Percentiles rank a stretch among this genome's conserved stretches.
Conservation (phyloP, 53 echinoderm and acorn worm species). For the Patiria pectinifera region DNA sequence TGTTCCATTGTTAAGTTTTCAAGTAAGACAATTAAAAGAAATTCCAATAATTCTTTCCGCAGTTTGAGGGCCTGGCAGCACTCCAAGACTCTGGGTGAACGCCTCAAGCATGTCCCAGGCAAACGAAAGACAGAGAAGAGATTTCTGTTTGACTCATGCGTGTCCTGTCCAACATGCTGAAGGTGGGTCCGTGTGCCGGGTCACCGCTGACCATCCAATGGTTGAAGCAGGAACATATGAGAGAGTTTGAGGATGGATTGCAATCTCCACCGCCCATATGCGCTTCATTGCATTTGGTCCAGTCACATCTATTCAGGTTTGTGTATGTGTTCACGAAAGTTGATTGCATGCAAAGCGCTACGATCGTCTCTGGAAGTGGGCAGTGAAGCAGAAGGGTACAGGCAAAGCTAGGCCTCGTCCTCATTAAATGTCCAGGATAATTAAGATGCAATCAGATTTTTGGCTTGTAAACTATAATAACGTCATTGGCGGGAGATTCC, state of each 20-base stretch:
- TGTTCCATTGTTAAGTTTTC: background rate
- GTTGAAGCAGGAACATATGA: slow-evolving; percentile 86
- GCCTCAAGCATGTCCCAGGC: slow-evolving; percentile 73
- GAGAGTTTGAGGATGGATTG: slow-evolving; percentile 76
- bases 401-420: too few relatives aligned
- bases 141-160: slow-evolving; percentile 79
- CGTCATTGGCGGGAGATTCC: too few relatives aligned
- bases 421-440: too few relatives aligned
- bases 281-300: slow-evolving; percentile 90
- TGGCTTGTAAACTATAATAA: too few relatives aligned
- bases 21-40: background rate
- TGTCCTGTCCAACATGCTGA: slow-evolving; percentile 89
- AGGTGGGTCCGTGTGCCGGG: slow-evolving; percentile 83
- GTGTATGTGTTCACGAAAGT: too few relatives aligned
- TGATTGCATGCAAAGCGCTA: too few relatives aligned
- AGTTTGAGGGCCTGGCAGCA: slow-evolving; percentile 99
- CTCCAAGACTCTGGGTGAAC: slow-evolving; percentile 78
- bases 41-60: background rate
- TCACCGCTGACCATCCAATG: slow-evolving; percentile 92
- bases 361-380: too few relatives aligned
- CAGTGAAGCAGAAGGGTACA: too few relatives aligned
- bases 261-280: slow-evolving; percentile 93
- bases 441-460: too few relatives aligned
- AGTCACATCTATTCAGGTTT: slow-evolving; percentile 85
- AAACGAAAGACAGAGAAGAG: slow-evolving; percentile 74